These are phyloP conservation scores for Melinopterus prodromus DNA, from an alignment of 2,888 invertebrate species.

Conservation along the genomic window DNA sequence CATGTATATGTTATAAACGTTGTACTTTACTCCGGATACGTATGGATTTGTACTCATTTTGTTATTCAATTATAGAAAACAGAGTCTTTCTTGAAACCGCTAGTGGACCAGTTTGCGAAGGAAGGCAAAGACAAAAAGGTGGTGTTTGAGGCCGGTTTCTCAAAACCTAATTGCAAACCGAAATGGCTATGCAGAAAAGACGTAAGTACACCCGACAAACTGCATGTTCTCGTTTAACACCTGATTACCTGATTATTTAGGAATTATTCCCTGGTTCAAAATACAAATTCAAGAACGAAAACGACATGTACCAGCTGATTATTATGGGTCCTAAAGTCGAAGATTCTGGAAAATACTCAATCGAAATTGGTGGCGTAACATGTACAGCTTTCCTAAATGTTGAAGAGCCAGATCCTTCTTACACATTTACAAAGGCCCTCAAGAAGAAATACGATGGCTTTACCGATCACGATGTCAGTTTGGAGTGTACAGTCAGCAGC, in stretches of 20 bases:
- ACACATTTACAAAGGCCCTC: conserved; percentile 89
- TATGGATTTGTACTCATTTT: conserved; percentile 30
- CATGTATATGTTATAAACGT: conserved; percentile 32
- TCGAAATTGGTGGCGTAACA: conserved; percentile 90
- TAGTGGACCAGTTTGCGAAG: conserved; percentile 92
- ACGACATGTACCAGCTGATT: conserved; percentile 88
- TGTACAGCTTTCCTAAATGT: conserved; percentile 94
- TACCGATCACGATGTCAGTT: conserved; percentile 85
- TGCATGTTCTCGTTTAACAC: neutral
- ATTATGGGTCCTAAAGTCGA: conserved; percentile 93
- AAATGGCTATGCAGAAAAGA: conserved; percentile 93
- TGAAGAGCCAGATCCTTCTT: conserved; percentile 95
- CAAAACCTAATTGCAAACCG: conserved; percentile 94
- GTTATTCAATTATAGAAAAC: conserved; percentile 74
- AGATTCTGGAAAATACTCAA: conserved; percentile 95
- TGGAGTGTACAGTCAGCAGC: conserved; percentile 95
- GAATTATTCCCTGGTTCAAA: conserved; percentile 96
- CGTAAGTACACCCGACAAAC: conserved; percentile 68
- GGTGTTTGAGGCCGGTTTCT: conserved; percentile 92
- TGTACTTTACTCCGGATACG: conserved; percentile 5
- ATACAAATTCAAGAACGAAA: conserved; percentile 94
- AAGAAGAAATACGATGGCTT: conserved; percentile 91
- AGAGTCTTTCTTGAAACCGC: conserved; percentile 92
- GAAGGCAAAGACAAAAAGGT: conserved; percentile 97
- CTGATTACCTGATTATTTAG: conserved; percentile 54